These are phyloP conservation scores for Zaprionus camerounensis DNA, from an alignment of 1,140 invertebrate species.

Conservation along the genomic window DNA sequence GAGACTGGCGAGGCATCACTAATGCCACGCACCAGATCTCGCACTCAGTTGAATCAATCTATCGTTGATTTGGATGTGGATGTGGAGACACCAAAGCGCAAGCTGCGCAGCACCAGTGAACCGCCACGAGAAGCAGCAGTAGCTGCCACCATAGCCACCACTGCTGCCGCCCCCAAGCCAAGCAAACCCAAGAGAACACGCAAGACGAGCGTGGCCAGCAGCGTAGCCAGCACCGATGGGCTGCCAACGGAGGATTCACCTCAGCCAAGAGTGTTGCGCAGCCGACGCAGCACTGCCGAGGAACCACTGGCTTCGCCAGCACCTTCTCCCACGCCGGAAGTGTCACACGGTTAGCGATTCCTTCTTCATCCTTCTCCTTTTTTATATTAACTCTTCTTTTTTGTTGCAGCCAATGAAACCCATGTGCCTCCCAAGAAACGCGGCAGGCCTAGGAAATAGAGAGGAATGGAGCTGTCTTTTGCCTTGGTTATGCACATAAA, in stretches of 20 bases:
- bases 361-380: not conserved
- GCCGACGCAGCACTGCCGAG: not conserved
- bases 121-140: conserved; percentile 20
- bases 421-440: conserved; percentile 58
- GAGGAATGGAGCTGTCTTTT: not conserved
- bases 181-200: not conserved
- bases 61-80: conserved; percentile 29
- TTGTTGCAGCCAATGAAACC: conserved; percentile 21
- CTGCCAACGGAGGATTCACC: not conserved
- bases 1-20: conserved; percentile 28
- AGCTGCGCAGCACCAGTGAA: conserved; percentile 44
- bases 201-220: conserved; percentile 4
- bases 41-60: conserved; percentile 34
- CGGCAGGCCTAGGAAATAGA: conserved; percentile 30
- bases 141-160: not conserved
- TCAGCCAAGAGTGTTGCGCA: conserved; percentile 7
- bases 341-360: conserved; percentile 18
- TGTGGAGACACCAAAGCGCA: not conserved
- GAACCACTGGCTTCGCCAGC: not conserved
- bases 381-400: not conserved
- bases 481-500: not conserved
- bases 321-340: not conserved
- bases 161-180: not conserved
- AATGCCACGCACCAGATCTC: conserved; percentile 54
- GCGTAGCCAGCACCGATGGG: not conserved